A percentile compares a stretch with the other conserved stretches of the same genome.
Evolutionary conservation across 2,113 vertebrate species (phyloP).

Genomic region (Pangasianodon hypophthalmus): DNA sequence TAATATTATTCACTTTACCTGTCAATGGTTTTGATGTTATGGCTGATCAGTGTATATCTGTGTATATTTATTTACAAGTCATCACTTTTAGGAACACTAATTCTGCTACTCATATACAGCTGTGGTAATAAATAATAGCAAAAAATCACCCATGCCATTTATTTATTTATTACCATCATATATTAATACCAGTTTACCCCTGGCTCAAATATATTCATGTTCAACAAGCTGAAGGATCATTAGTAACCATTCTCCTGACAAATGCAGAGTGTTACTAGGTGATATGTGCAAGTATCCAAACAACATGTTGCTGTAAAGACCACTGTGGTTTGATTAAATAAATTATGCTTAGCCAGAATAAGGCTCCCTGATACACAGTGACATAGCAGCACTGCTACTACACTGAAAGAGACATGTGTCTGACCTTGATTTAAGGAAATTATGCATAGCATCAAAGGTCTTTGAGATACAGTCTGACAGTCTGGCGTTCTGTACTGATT

Average conservation of each 20-base stretch:
- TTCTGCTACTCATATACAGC: not conserved
- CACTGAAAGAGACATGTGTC: slow-evolving; percentile 68
- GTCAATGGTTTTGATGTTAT: no score
- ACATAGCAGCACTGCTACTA: slow-evolving; percentile 66
- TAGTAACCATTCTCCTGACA: slow-evolving; percentile 44
- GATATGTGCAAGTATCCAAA: slow-evolving; percentile 47
- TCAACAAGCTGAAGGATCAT: slow-evolving; percentile 26
- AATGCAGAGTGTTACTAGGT: slow-evolving; percentile 29
- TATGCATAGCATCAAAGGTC: slow-evolving; percentile 66
- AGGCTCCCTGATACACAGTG: slow-evolving; percentile 65
- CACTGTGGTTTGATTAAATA: slow-evolving; percentile 72
- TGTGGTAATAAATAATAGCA: not conserved
- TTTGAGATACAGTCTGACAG: slow-evolving; percentile 66
- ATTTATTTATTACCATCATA: slow-evolving; percentile 17
- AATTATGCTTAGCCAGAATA: slow-evolving; percentile 68
- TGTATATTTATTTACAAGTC: not conserved
- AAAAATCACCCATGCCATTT: not conserved
- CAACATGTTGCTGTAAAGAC: slow-evolving; percentile 32
- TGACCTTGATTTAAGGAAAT: slow-evolving; percentile 75
- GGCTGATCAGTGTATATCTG: not conserved
- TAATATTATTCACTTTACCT: no score
- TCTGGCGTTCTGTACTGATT: slow-evolving; percentile 63
- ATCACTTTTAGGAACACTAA: not conserved
- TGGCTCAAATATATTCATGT: slow-evolving; percentile 26
- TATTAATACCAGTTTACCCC: slow-evolving; percentile 26